phyloP scores from a whole-genome alignment of 2,113 vertebrate species.

The Psilopsiagon aymara region DNA sequence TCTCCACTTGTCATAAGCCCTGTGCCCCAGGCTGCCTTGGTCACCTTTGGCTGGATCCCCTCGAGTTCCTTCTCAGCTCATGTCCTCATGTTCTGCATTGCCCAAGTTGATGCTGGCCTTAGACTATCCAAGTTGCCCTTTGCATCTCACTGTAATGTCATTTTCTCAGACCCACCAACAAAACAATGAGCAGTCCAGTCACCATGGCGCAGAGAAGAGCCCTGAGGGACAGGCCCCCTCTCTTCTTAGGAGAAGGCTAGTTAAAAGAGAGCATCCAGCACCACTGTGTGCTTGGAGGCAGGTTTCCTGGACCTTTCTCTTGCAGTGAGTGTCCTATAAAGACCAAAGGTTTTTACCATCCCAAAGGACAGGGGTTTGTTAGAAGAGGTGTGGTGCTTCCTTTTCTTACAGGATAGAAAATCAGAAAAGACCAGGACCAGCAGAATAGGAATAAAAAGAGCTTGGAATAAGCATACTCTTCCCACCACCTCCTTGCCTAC shows the following conservation, averaged over 20 bases:
- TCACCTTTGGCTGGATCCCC: background rate
- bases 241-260: background rate
- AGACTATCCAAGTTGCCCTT: background rate
- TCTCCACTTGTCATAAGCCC: background rate
- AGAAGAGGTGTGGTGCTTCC: background rate
- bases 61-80: background rate
- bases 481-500: background rate
- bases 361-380: background rate
- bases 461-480: background rate
- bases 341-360: background rate
- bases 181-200: background rate
- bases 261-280: rapidly evolving
- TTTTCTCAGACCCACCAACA: background rate
- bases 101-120: background rate
- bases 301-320: background rate
- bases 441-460: background rate
- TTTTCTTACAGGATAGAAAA: background rate
- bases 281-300: rapidly evolving
- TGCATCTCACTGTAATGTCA: background rate
- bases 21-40: background rate
- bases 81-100: background rate
- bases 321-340: background rate
- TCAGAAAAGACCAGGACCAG: background rate
- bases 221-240: background rate
- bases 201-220: background rate